A percentile compares a stretch with the other conserved stretches of the same genome.
Conservation (phyloP, 2,888 invertebrate genomes). For the Apantesis nais region DNA sequence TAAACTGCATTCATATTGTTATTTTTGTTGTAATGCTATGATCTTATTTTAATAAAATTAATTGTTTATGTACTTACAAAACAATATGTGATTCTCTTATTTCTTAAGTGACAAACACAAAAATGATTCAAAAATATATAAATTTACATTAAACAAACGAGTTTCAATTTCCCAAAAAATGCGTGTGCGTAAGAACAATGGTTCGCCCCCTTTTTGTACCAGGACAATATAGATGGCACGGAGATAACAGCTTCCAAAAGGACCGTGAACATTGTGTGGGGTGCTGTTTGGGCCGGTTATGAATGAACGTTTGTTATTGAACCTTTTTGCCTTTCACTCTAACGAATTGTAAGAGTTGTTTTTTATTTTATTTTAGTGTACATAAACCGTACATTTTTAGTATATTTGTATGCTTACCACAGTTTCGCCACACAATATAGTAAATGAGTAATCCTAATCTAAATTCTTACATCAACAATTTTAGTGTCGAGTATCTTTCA, state of each 20-base stretch:
- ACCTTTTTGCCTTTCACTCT: conserved; percentile 14
- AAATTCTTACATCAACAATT: background rate
- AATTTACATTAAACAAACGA: background rate
- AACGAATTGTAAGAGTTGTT: conserved; percentile 19
- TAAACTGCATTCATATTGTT: too few relatives aligned
- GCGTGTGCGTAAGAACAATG: conserved; percentile 87
- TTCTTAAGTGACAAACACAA: background rate
- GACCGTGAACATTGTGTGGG: conserved; percentile 57
- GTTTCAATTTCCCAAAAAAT: conserved; percentile 65
- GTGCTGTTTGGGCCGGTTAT: conserved; percentile 44
- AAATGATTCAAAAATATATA: too few relatives aligned
- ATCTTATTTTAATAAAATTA: background rate
- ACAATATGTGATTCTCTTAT: background rate
- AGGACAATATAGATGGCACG: conserved; percentile 72
- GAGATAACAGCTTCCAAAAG: conserved; percentile 69
- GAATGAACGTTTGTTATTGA: conserved; percentile 14
- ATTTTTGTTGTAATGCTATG: too few relatives aligned
- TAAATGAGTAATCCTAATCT: background rate
- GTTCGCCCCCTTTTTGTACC: conserved; percentile 86
- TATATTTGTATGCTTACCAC: background rate
- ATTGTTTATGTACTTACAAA: background rate
- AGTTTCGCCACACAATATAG: background rate
- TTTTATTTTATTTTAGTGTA: background rate
- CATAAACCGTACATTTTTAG: background rate
- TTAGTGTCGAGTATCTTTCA: background rate